These are phyloP conservation scores for Caenorhabditis briggsae DNA, from an alignment of 1,140 invertebrate genomes.

Conservation along the genomic window DNA sequence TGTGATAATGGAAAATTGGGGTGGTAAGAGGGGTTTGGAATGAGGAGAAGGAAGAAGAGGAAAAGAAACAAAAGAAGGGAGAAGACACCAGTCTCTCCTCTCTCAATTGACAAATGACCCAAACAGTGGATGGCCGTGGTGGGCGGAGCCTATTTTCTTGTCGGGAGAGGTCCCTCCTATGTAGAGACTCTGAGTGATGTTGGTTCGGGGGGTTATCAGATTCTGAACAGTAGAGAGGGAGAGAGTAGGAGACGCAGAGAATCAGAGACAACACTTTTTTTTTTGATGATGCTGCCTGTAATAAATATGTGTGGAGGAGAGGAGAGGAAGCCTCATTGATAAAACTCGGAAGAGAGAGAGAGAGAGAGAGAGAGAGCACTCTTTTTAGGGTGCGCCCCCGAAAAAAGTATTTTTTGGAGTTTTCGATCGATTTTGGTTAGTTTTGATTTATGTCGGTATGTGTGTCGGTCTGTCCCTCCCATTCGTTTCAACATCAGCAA, in stretches of 20 bases:
- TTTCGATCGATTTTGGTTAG: no score
- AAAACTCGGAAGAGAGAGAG: not conserved
- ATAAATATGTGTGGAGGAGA: no score
- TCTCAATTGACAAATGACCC: slow-evolving; percentile 48
- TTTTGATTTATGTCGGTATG: not conserved
- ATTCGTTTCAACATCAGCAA: no score
- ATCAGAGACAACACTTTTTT: no score
- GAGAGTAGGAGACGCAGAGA: no score
- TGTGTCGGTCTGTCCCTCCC: no score
- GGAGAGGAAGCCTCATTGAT: not conserved
- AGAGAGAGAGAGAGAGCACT: not conserved
- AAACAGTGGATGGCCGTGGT: slow-evolving; percentile 6
- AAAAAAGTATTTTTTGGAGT: not conserved
- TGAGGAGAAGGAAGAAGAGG: slow-evolving; percentile 7
- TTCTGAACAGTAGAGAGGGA: not conserved
- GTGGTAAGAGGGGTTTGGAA: not conserved
- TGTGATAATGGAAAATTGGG: slow-evolving; percentile 38
- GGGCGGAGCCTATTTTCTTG: not conserved
- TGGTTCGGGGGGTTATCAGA: not conserved
- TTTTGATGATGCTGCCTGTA: no score
- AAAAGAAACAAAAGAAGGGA: not conserved
- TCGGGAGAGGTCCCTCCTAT: not conserved
- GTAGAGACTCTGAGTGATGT: not conserved
- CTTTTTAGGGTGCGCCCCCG: no score
- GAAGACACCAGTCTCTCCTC: not conserved